These are phyloP conservation scores for Ametastegia equiseti DNA, from an alignment of 2,888 invertebrate genomes.

Conservation along the genomic window DNA sequence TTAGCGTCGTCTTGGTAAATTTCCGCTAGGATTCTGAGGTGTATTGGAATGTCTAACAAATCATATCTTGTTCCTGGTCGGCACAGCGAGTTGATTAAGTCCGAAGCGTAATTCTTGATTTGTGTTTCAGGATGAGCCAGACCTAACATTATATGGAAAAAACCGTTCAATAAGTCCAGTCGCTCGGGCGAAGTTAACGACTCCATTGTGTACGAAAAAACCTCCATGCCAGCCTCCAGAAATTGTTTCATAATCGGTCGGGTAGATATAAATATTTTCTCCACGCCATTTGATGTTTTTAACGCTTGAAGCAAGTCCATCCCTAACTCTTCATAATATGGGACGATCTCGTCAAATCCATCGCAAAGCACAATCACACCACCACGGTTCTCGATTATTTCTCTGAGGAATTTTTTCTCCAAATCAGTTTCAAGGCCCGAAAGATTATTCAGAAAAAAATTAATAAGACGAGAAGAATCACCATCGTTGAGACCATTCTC, in stretches of 20 bases:
- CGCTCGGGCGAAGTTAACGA: neutral
- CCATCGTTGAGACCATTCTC: too few relatives aligned
- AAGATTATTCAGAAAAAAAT: too few relatives aligned
- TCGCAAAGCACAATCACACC: too few relatives aligned
- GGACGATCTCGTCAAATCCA: neutral
- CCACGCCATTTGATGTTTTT: neutral
- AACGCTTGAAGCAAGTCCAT: neutral
- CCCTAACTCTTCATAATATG: neutral
- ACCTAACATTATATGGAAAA: neutral
- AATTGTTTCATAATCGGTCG: neutral
- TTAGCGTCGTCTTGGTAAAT: neutral
- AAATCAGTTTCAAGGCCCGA: too few relatives aligned
- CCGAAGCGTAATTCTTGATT: neutral
- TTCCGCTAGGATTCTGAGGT: neutral
- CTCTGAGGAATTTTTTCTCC: too few relatives aligned
- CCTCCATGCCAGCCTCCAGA: neutral
- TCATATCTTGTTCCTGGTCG: neutral
- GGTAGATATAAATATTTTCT: neutral
- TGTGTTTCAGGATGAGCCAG: neutral
- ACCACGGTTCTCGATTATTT: too few relatives aligned
- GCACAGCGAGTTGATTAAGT: neutral
- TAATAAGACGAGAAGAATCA: too few relatives aligned
- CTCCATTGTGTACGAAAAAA: neutral
- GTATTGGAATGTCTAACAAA: neutral
- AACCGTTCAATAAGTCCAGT: neutral